phyloP scores from a whole-genome alignment of 1,140 invertebrate species.

The Drosophila yakuba region DNA sequence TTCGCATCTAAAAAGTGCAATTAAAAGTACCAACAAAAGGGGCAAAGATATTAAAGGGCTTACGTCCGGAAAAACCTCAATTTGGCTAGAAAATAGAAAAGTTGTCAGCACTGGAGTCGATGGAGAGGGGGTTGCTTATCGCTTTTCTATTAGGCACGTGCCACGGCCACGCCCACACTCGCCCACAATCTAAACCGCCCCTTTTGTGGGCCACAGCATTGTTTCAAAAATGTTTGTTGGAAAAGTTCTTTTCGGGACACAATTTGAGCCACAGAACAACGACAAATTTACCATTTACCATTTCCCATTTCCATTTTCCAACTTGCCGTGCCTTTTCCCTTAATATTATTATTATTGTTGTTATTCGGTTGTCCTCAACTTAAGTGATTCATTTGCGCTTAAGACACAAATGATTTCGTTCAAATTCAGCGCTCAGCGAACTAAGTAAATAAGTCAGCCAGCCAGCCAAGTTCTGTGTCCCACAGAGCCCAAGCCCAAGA shows the following conservation, averaged over 20 bases:
- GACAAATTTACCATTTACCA: conserved; percentile 41
- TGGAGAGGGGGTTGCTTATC: conserved; percentile 47
- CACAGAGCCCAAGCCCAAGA: conserved; percentile 25
- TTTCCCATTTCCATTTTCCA: not conserved
- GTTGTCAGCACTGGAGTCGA: conserved; percentile 7
- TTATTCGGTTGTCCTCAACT: conserved; percentile 52
- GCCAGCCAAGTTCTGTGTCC: conserved; percentile 49
- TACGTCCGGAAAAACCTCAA: not conserved
- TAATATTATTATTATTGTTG: conserved; percentile 13
- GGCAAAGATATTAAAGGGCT: not conserved
- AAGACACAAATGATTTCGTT: conserved; percentile 76
- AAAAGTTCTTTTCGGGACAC: conserved; percentile 39
- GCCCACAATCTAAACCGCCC: not conserved
- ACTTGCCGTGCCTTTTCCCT: not conserved
- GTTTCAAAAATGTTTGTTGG: conserved; percentile 51
- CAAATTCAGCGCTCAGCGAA: conserved; percentile 68
- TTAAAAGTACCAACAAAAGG: not conserved
- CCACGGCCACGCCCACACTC: conserved; percentile 25
- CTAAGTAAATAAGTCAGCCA: conserved; percentile 75
- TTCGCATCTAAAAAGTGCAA: too few species aligned
- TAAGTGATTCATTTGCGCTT: conserved; percentile 81
- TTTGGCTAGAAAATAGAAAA: conserved; percentile 13
- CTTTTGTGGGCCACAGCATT: conserved; percentile 13
- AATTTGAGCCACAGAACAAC: conserved; percentile 27
- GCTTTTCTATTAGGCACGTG: conserved; percentile 75